Conservation (phyloP, 2,113 vertebrate species). For the Halcyon senegalensis region DNA sequence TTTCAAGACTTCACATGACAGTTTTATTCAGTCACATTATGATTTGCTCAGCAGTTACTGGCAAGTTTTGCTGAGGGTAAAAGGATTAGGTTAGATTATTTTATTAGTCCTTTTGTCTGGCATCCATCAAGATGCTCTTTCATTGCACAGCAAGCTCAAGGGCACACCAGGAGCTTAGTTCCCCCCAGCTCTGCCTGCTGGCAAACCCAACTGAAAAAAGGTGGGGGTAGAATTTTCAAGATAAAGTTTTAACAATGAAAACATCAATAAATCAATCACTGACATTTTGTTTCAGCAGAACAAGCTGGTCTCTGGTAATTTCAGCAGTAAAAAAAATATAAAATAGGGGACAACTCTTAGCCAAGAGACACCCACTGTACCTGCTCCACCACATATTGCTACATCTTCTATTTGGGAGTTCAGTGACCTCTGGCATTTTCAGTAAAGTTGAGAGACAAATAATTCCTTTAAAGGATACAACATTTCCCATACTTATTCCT, state of each 20-base stretch:
- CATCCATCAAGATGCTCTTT: background rate
- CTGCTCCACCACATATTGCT: background rate
- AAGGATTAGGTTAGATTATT: conserved; percentile 20
- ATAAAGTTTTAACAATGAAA: background rate
- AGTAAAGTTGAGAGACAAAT: background rate
- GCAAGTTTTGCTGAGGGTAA: background rate
- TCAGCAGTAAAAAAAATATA: background rate
- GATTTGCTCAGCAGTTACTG: conserved; percentile 15
- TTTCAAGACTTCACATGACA: background rate
- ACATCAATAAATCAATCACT: background rate
- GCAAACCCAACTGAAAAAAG: background rate
- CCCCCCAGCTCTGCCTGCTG: background rate
- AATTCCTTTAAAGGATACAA: background rate
- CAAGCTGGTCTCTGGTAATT: background rate
- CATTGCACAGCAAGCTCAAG: background rate
- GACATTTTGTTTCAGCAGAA: background rate
- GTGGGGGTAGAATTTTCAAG: background rate
- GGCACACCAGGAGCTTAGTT: background rate
- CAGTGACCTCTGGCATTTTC: background rate
- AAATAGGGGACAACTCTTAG: background rate
- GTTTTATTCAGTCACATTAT: conserved; percentile 21
- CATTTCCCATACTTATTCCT: background rate
- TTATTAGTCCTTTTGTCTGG: background rate
- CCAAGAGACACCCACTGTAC: background rate
- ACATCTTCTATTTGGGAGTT: background rate